A percentile compares a stretch with the other conserved stretches of the same genome.
Conservation (phyloP, 2,888 invertebrate species). For the Phortica okadai region DNA sequence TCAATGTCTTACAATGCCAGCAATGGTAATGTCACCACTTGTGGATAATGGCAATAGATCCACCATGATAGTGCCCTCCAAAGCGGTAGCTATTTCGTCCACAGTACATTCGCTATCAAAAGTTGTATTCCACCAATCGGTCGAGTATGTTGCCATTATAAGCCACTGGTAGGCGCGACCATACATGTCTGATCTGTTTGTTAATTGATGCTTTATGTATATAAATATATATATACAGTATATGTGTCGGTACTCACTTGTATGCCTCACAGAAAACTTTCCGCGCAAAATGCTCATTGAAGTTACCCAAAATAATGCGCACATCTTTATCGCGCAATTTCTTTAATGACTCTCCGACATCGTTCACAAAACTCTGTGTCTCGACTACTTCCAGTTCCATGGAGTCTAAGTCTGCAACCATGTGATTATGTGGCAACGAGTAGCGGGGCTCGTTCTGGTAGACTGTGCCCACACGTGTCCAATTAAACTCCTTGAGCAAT, state of each 20-base stretch:
- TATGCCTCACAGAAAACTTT: constrained; percentile 92
- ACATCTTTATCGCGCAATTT: constrained; percentile 94
- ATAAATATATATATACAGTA: background rate
- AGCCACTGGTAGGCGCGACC: constrained; percentile 97
- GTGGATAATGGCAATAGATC: constrained; percentile 92
- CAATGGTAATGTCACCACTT: constrained; percentile 90
- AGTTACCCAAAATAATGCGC: constrained; percentile 96
- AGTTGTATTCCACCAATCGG: constrained; percentile 83
- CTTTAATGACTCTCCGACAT: constrained; percentile 86
- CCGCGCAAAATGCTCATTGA: constrained; percentile 95
- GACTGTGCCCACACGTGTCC: constrained; percentile 97
- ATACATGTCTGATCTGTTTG: constrained; percentile 85
- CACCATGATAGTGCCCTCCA: constrained; percentile 92
- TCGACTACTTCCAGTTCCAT: constrained; percentile 89
- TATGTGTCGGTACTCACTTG: constrained; percentile 77
- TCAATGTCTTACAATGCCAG: constrained; percentile 86
- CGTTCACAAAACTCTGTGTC: constrained; percentile 94
- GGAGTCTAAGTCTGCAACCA: constrained; percentile 90
- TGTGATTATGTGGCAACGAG: constrained; percentile 91
- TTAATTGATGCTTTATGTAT: constrained; percentile 22
- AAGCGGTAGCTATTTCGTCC: constrained; percentile 85
- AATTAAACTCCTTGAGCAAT: constrained; percentile 93
- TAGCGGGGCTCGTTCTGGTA: constrained; percentile 97
- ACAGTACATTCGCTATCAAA: constrained; percentile 82
- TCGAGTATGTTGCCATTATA: constrained; percentile 91